Conservation (phyloP, 2,797 vertebrate genomes). For the Triplophysa yarkandensis region DNA sequence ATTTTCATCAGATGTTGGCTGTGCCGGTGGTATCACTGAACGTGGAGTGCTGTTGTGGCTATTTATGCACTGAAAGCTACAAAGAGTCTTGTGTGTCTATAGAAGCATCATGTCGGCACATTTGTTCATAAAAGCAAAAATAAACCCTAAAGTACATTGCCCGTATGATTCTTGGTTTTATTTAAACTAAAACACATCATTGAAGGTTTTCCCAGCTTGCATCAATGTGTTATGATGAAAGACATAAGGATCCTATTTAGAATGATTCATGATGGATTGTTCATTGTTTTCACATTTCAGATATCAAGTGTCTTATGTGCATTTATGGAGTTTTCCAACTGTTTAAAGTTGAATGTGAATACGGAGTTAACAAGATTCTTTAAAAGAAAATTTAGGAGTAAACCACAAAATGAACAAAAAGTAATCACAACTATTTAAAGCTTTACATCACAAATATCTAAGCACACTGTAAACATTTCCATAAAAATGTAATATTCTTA, state of each 20-base stretch:
- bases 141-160: neutral
- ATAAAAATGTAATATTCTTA: no score
- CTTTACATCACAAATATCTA: no score
- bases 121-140: conserved; percentile 57
- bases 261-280: neutral
- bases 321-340: neutral
- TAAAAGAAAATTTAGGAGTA: no score
- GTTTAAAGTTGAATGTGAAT: neutral
- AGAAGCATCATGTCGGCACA: conserved; percentile 27
- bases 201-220: neutral
- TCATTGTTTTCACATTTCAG: neutral
- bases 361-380: no score
- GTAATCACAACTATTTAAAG: no score
- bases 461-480: no score
- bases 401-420: no score
- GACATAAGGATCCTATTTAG: neutral
- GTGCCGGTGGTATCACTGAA: conserved; percentile 41
- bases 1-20: conserved; percentile 30
- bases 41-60: conserved; percentile 29
- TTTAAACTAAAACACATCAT: neutral
- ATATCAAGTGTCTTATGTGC: neutral
- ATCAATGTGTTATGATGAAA: neutral
- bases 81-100: conserved; percentile 31
- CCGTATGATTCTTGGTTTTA: neutral
- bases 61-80: conserved; percentile 39